phyloP scores from a whole-genome alignment of 1,140 invertebrate genomes.

The Dendroctonus valens region DNA sequence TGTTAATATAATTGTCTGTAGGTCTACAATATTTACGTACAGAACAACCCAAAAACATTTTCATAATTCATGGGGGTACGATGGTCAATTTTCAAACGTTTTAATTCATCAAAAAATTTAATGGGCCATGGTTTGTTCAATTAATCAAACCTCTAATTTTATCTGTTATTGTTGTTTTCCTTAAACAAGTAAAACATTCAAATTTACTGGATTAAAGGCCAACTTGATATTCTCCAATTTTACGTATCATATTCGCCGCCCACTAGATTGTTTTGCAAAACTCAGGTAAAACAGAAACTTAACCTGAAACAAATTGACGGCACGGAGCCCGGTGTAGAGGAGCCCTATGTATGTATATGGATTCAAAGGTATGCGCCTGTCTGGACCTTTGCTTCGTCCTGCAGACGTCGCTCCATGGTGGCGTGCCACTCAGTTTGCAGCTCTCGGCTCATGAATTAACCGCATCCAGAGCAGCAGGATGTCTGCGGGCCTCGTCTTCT shows the following conservation, averaged over 20 bases:
- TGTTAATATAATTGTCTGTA: too few species aligned
- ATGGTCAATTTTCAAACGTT: too few species aligned
- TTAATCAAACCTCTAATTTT: too few species aligned
- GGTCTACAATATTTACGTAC: too few species aligned
- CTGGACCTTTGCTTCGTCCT: constrained; percentile 17
- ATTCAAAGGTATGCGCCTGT: constrained; percentile 31
- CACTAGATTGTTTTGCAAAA: neutral
- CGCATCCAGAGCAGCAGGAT: constrained; percentile 25
- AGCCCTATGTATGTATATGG: constrained; percentile 32
- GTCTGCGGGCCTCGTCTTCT: constrained; percentile 30
- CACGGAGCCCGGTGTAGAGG: neutral
- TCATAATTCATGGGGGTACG: too few species aligned
- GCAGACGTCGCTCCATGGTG: constrained; percentile 29
- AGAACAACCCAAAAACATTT: too few species aligned
- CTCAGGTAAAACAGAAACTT: constrained; percentile 24
- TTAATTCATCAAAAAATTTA: too few species aligned
- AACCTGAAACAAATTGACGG: constrained; percentile 24
- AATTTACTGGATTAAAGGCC: too few species aligned
- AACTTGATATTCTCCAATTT: too few species aligned
- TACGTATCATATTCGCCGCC: neutral
- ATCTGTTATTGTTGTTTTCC: too few species aligned
- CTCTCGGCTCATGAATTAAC: constrained; percentile 34
- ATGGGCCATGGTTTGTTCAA: too few species aligned
- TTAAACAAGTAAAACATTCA: too few species aligned
- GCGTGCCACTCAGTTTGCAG: constrained; percentile 39